Evolutionary conservation across 1,140 invertebrate genomes (phyloP).

Genomic region (Amyelois transitella): DNA sequence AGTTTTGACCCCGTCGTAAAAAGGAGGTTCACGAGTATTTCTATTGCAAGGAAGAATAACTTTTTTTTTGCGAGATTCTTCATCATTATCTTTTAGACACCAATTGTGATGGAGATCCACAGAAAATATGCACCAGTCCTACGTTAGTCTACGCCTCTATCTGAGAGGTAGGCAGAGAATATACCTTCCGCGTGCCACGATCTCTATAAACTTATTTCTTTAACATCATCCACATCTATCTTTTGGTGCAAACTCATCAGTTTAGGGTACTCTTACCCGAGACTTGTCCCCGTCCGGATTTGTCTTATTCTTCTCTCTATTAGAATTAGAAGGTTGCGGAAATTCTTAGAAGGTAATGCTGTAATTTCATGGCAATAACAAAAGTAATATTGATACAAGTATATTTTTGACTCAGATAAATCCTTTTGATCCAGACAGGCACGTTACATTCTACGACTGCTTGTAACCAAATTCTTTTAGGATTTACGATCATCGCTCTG

Average conservation of each 20-base stretch:
- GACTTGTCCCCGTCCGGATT: too few species aligned
- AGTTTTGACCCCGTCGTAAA: background rate
- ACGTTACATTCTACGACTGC: constrained; percentile 16
- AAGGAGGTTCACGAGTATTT: background rate
- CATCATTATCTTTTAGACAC: background rate
- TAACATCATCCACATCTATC: too few species aligned
- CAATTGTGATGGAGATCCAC: too few species aligned
- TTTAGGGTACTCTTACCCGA: too few species aligned
- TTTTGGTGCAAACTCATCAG: too few species aligned
- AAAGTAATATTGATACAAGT: background rate
- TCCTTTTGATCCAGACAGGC: too few species aligned
- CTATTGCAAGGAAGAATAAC: background rate
- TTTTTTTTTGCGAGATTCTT: background rate
- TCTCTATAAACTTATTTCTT: too few species aligned
- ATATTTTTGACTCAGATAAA: background rate
- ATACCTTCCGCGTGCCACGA: too few species aligned
- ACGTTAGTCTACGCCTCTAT: too few species aligned
- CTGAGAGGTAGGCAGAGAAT: too few species aligned
- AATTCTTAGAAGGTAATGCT: background rate
- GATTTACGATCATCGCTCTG: constrained; percentile 24
- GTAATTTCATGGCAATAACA: background rate
- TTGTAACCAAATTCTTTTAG: constrained; percentile 21
- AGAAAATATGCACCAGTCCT: too few species aligned
- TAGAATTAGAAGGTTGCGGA: background rate
- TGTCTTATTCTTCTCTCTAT: background rate